phyloP scores from a whole-genome alignment of 1,140 invertebrate genomes.

The Drosophila asahinai region DNA sequence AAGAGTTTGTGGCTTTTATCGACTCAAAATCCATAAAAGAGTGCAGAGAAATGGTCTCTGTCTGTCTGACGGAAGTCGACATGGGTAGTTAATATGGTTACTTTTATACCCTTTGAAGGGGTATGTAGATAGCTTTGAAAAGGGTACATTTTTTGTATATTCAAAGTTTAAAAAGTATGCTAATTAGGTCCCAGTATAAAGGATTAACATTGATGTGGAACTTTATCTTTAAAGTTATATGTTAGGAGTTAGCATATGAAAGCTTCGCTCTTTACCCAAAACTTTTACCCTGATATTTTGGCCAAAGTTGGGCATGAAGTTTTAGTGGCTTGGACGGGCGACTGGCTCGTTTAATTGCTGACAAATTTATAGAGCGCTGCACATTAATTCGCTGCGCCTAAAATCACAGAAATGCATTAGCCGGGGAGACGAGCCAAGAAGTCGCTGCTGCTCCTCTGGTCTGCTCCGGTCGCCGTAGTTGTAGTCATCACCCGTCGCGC shows the following conservation, averaged over 20 bases:
- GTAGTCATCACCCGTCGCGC: conserved; percentile 51
- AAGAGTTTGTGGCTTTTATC: conserved; percentile 77
- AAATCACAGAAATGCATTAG: conserved; percentile 82
- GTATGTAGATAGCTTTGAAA: neutral
- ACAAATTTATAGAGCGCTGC: conserved; percentile 84
- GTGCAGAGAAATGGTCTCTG: conserved; percentile 12
- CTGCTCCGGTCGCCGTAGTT: conserved; percentile 1
- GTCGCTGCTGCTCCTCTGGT: conserved; percentile 8
- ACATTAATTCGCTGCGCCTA: conserved; percentile 81
- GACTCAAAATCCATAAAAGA: conserved; percentile 34
- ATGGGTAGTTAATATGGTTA: neutral
- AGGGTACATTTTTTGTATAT: neutral
- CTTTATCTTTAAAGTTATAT: neutral
- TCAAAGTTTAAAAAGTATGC: neutral
- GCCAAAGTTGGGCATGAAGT: conserved; percentile 16
- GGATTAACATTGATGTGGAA: neutral
- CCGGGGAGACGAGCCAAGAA: conserved; percentile 31
- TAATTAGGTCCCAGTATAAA: neutral
- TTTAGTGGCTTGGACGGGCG: conserved; percentile 31
- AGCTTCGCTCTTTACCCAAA: neutral
- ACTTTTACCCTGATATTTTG: conserved; percentile 16
- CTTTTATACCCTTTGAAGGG: neutral
- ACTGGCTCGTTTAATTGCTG: conserved; percentile 80
- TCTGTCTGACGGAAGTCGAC: neutral
- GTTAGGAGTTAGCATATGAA: neutral